phyloP scores from a whole-genome alignment of 2,797 vertebrate genomes.

The Typhlichthys eigenmanni region DNA sequence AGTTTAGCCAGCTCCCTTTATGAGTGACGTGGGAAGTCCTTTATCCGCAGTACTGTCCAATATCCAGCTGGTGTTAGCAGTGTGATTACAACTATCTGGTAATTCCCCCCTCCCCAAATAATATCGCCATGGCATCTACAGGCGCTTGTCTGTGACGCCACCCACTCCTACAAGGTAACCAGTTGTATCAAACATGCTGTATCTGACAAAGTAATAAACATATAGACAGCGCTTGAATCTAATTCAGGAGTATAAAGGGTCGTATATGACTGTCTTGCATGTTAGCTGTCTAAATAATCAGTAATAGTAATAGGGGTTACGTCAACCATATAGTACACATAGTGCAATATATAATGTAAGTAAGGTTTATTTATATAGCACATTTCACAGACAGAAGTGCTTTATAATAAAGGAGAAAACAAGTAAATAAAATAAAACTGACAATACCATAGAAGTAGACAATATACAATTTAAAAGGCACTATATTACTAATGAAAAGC shows the following conservation, averaged over 20 bases:
- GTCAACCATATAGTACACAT: too few species aligned
- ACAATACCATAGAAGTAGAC: too few species aligned
- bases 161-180: not conserved
- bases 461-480: too few species aligned
- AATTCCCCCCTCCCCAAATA: slow-evolving; percentile 32
- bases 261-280: too few species aligned
- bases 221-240: not conserved
- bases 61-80: slow-evolving; percentile 43
- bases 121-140: slow-evolving; percentile 5
- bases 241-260: not conserved
- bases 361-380: too few species aligned
- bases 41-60: slow-evolving; percentile 39
- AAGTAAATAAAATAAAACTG: too few species aligned
- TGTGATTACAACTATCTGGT: slow-evolving; percentile 50
- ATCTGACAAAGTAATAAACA: not conserved
- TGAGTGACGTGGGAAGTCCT: slow-evolving; percentile 20
- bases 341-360: too few species aligned
- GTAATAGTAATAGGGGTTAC: too few species aligned
- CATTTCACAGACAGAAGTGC: too few species aligned
- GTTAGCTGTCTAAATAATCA: too few species aligned
- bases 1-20: slow-evolving; percentile 18
- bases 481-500: too few species aligned
- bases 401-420: too few species aligned
- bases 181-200: not conserved
- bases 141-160: not conserved